Evolutionary conservation across 2,888 invertebrate genomes (phyloP).

Genomic region (Ophonus ardosiacus): DNA sequence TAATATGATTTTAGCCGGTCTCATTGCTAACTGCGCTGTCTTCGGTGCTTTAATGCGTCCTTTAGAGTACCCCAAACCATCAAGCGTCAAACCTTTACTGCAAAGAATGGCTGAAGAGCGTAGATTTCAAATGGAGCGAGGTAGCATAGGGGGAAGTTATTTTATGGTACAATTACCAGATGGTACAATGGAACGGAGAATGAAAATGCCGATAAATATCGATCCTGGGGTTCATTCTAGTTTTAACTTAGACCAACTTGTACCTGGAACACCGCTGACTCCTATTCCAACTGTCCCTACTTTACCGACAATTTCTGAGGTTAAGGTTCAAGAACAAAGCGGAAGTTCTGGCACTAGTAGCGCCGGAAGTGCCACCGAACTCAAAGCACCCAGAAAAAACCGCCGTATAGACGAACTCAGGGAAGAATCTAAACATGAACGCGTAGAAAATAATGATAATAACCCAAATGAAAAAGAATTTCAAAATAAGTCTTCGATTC

Average conservation of each 20-base stretch:
- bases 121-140: slow-evolving; percentile 92
- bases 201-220: slow-evolving; percentile 93
- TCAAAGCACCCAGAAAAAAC: slow-evolving; percentile 69
- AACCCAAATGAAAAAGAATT: slow-evolving; percentile 65
- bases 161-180: slow-evolving; percentile 90
- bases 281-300: slow-evolving; percentile 91
- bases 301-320: slow-evolving; percentile 93
- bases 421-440: slow-evolving; percentile 70
- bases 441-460: slow-evolving; percentile 57
- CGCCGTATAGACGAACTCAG: slow-evolving; percentile 75
- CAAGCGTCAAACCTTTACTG: slow-evolving; percentile 88
- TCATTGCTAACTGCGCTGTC: slow-evolving; percentile 93
- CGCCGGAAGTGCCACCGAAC: slow-evolving; percentile 75
- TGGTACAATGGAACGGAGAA: slow-evolving; percentile 92
- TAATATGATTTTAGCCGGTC: slow-evolving; percentile 92
- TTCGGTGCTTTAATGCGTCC: slow-evolving; percentile 92
- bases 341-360: slow-evolving; percentile 78
- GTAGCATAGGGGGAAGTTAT: slow-evolving; percentile 92
- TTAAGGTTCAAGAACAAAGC: slow-evolving; percentile 82
- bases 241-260: slow-evolving; percentile 90
- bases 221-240: slow-evolving; percentile 97
- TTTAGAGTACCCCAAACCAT: slow-evolving; percentile 85
- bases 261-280: slow-evolving; percentile 85
- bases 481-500: slow-evolving; percentile 78
- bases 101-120: slow-evolving; percentile 97